A percentile compares a stretch with the other conserved stretches of the same genome.
Conservation (phyloP, 2,797 vertebrate species). For the Cossypha niveicapilla region DNA sequence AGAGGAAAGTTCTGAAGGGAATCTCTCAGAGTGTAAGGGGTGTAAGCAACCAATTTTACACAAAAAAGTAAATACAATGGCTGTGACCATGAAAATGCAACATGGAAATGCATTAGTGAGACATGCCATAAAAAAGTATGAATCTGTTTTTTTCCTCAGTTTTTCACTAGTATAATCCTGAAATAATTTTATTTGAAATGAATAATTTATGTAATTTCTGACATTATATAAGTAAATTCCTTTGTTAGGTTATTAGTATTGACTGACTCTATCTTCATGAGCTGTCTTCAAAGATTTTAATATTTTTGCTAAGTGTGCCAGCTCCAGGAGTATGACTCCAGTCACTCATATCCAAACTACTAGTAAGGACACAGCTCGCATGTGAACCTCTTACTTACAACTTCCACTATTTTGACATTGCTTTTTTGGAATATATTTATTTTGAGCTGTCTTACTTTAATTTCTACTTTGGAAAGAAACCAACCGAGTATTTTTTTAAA, state of each 20-base stretch:
- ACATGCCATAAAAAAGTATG: not conserved
- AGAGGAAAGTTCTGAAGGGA: not conserved
- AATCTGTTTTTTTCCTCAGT: not conserved
- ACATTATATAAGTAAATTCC: not conserved
- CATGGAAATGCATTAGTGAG: not conserved
- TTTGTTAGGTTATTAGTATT: not conserved
- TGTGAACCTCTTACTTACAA: not conserved
- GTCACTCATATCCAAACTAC: not conserved
- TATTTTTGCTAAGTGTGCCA: not conserved
- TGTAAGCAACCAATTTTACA: not conserved
- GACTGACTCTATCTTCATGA: not conserved
- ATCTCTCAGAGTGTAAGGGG: not conserved
- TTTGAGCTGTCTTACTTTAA: not conserved
- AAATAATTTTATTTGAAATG: not conserved
- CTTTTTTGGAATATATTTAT: not conserved
- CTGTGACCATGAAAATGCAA: not conserved
- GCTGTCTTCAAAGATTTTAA: not conserved
- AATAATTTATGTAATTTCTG: not conserved
- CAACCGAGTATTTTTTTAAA: not conserved
- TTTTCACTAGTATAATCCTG: not conserved
- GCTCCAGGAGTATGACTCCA: not conserved
- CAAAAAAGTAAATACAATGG: not conserved
- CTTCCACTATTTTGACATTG: not conserved
- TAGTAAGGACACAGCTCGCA: accelerated
- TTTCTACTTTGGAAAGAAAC: not conserved